Evolutionary conservation across 2,888 invertebrate genomes (phyloP).

Genomic region (Pyralis farinalis): DNA sequence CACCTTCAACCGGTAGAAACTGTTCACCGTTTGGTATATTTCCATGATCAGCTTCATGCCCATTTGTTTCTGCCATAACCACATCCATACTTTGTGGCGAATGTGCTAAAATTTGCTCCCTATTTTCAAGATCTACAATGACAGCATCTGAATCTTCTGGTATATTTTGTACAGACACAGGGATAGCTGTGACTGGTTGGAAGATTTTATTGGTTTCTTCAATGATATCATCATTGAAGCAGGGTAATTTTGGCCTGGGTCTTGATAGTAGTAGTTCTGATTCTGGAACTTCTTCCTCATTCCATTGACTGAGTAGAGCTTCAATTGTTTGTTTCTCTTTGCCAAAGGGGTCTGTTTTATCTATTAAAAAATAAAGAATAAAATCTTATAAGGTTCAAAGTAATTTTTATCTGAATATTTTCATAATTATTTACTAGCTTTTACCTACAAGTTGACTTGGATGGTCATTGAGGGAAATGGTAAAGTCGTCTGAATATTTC

Average conservation of each 20-base stretch:
- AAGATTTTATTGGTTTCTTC: slow-evolving; percentile 64
- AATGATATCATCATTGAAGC: slow-evolving; percentile 63
- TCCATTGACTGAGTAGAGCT: slow-evolving; percentile 70
- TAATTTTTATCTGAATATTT: too few relatives aligned
- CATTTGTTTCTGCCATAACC: slow-evolving; percentile 46
- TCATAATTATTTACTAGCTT: too few relatives aligned
- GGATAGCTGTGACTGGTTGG: slow-evolving; percentile 56
- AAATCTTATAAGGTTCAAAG: too few relatives aligned
- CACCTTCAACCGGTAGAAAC: slow-evolving; percentile 66
- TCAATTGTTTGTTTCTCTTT: slow-evolving; percentile 68
- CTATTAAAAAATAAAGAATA: too few relatives aligned
- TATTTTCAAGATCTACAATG: slow-evolving; percentile 48
- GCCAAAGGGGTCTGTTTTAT: slow-evolving; percentile 63
- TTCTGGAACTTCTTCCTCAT: slow-evolving; percentile 65
- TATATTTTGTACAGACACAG: slow-evolving; percentile 34
- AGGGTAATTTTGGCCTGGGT: slow-evolving; percentile 42
- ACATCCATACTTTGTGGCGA: slow-evolving; percentile 33
- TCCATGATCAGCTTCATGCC: slow-evolving; percentile 42
- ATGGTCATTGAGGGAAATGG: too few relatives aligned
- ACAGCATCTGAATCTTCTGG: slow-evolving; percentile 45
- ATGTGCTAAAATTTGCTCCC: slow-evolving; percentile 14
- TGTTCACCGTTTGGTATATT: slow-evolving; percentile 40
- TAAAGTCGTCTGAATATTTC: too few relatives aligned
- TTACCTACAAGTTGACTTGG: too few relatives aligned
- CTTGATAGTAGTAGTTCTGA: slow-evolving; percentile 39